These are phyloP conservation scores for Euplexia lucipara DNA, from an alignment of 2,888 invertebrate species.

Conservation along the genomic window DNA sequence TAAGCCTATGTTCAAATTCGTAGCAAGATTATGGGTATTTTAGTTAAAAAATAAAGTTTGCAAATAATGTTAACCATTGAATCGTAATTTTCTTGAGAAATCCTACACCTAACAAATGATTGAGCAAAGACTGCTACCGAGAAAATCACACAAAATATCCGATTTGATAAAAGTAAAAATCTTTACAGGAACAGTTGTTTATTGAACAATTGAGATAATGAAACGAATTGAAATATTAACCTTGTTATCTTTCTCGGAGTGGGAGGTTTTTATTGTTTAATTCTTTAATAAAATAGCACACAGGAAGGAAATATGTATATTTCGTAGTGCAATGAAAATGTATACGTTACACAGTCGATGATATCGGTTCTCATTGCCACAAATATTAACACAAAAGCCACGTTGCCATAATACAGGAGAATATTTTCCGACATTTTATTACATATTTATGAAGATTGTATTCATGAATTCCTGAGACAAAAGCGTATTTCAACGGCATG, in stretches of 20 bases:
- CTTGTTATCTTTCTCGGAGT: not conserved
- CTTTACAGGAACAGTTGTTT: not conserved
- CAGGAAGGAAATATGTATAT: not conserved
- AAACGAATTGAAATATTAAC: not conserved
- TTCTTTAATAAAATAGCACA: not conserved
- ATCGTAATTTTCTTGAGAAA: not conserved
- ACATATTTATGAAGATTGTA: constrained; percentile 68
- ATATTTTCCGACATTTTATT: constrained; percentile 56
- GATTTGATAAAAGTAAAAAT: constrained; percentile 1
- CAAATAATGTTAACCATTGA: not conserved
- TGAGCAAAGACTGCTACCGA: not conserved
- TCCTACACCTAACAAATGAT: not conserved
- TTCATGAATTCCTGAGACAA: constrained; percentile 68
- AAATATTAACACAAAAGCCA: constrained; percentile 41
- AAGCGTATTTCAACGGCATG: constrained; percentile 57
- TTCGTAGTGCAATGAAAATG: constrained; percentile 19
- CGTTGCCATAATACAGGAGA: constrained; percentile 31
- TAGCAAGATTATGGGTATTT: too few species aligned
- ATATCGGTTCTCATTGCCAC: constrained; percentile 8
- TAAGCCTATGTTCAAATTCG: not conserved
- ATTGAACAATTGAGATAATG: not conserved
- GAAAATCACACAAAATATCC: not conserved
- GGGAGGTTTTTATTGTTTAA: not conserved
- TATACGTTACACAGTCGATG: constrained; percentile 23
- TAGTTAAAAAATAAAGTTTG: too few species aligned